Evolutionary conservation across 2,113 vertebrate species (phyloP), one percentile per base, ranked within the genome.

Genomic region (Apeltes quadracus): DNA sequence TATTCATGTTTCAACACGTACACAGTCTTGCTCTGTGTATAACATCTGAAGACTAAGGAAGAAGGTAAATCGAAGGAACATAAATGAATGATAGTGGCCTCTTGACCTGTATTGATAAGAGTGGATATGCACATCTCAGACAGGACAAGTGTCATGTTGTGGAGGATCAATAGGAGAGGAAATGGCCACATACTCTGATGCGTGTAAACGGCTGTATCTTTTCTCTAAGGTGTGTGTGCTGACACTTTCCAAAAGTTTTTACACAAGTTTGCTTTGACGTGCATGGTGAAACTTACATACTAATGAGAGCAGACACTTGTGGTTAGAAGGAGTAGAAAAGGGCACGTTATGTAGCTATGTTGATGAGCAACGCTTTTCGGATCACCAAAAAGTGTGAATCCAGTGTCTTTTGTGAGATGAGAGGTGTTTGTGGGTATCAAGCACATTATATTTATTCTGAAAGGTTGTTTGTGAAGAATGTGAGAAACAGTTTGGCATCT

Each of bases 111-210:
- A 78, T 73, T 39, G 62, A 85, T 81, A 34, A 61, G 29, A 72
- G 44, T 50, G 57, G 73, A 79, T 58, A 75, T 66, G 69, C 68
- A 76, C 48, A 61, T 69, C 76, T 83, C 57, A 55, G 59, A 39
- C 70, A 63, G 74, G 77, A 65, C 72, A 75, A 67, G 59, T 86
- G 69, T 85, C 76, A 83, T 83, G 84, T 85, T 64, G 63, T 61
- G 51, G 48, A 41, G 50, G 68, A 86, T 89, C 84, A 75, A 80
- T 85, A 61, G 61, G 32, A 66, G 65, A 69, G 77, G 66, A 78
- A 89, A 82, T 68, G 50, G 44, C 34, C 78, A 68, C 57, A 64
- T 62, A 61, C 50, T 18, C 55, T 53, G 64, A 64, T 72, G 58
- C 32, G 32, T 20, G 3, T 64, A 72, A 75, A 57, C 61, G 77